A percentile compares a stretch with the other conserved stretches of the same genome.
Conservation (phyloP, 1,140 invertebrate genomes). For the Acromyrmex heyeri region DNA sequence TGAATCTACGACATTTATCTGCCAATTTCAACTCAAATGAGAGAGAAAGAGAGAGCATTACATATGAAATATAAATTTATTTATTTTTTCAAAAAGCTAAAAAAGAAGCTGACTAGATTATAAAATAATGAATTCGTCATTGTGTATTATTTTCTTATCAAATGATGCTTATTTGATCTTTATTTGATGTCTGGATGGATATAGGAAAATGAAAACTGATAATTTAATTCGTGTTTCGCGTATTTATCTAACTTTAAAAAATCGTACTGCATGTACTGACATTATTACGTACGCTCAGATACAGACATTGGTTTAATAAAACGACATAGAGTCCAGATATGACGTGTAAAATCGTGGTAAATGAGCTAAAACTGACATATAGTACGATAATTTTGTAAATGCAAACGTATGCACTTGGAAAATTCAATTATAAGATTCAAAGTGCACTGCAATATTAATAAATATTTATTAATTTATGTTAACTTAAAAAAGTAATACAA, state of each 20-base stretch:
- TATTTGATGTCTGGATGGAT: neutral
- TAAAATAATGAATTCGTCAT: neutral
- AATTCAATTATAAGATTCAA: slow-evolving; percentile 20
- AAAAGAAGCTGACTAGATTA: neutral
- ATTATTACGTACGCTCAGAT: neutral
- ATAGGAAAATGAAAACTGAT: neutral
- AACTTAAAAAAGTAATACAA: neutral
- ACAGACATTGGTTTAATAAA: slow-evolving; percentile 2
- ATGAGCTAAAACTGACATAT: neutral
- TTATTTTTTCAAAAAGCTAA: neutral
- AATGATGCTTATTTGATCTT: neutral
- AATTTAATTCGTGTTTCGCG: neutral
- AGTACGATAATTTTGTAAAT: slow-evolving; percentile 5
- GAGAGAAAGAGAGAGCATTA: neutral
- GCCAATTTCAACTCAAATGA: neutral
- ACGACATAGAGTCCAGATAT: neutral
- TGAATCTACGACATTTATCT: neutral
- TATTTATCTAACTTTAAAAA: neutral
- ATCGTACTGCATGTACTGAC: neutral
- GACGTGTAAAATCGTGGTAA: neutral
- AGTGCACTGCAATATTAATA: slow-evolving; percentile 16
- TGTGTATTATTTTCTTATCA: neutral
- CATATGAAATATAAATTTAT: neutral
- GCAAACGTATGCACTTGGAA: neutral
- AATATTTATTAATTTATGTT: slow-evolving; percentile 4